A percentile compares a stretch with the other conserved stretches of the same genome.
phyloP scores from a whole-genome alignment of 2,888 invertebrate genomes.

The Ophion slaviceki region DNA sequence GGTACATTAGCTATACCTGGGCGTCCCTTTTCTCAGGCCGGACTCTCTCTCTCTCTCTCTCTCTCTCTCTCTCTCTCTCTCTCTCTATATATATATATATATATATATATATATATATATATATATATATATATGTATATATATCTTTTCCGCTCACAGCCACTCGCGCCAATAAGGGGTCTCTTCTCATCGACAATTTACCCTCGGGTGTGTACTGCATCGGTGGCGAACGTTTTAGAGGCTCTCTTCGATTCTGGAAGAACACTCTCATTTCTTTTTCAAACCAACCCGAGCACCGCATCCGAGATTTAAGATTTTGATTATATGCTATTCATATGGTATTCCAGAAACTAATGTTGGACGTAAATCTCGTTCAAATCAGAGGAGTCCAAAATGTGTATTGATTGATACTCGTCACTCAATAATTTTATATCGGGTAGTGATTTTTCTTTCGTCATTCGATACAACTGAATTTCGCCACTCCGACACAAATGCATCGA shows the following conservation, averaged over 20 bases:
- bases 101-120: no score
- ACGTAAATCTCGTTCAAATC: background rate
- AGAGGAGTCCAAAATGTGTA: background rate
- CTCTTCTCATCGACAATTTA: constrained; percentile 47
- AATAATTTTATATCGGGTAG: no score
- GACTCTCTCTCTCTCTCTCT: constrained; percentile 27
- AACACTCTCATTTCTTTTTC: constrained; percentile 39
- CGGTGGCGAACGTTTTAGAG: constrained; percentile 31
- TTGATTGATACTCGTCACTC: no score
- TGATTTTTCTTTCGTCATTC: no score
- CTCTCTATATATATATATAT: background rate
- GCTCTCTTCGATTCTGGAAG: constrained; percentile 34
- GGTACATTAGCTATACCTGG: constrained; percentile 81
- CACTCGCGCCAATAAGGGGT: constrained; percentile 43
- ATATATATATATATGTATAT: no score
- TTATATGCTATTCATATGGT: constrained; percentile 19
- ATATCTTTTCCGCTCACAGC: constrained; percentile 7
- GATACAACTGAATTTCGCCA: no score
- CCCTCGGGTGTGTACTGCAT: constrained; percentile 23
- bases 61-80: constrained; percentile 21
- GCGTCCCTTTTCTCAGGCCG: constrained; percentile 52
- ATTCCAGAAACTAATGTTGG: background rate
- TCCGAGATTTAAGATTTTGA: constrained; percentile 22
- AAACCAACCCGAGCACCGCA: constrained; percentile 21
- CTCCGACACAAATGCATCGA: no score